Evolutionary conservation across 2,113 vertebrate species (phyloP), one percentile per base, ranked within the genome.

Genomic region (Porphyrio hochstetteri): DNA sequence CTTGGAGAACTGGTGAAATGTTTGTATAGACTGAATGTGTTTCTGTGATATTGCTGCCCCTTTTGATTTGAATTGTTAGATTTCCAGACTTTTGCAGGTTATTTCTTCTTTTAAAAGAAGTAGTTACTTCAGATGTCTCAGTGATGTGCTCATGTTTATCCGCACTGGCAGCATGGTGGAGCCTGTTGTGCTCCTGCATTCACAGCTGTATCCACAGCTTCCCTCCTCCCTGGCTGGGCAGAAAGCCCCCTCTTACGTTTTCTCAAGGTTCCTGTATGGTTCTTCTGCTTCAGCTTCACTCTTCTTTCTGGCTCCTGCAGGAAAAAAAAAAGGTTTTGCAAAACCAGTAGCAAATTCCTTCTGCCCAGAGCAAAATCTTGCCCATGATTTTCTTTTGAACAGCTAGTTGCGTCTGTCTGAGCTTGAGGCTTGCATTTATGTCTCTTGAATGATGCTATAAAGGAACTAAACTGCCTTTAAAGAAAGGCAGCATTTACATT

Each of bases 391-490:
- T 89, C 64, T 57, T 82, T 89, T 95, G 89, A 91, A 91, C 1
- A 11, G 21, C 65, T 61, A 21, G 53, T 76, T 89, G 65, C 79
- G 81, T 78, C 53, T 77, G 10, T 55, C 33, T 72, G 83, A 93
- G 95, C 86, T 95, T 11, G 57, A 68, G 84, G 89, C 86, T 93
- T 68, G 77, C 74, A 76, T 91, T 95, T 92, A 71, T 46, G 24
- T 79, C 70, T 87, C 81, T 85, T 94, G 83, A 95, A 92, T 61
- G 74, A 40, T 75, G 61, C 70, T 79, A 71, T 91, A 87, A 91
- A 95, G 84, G 71, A 91, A 53, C 74, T 93, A 95, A 95, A 91
- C 85, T 89, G 86, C 71, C 48, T 86, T 95, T 96, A 92, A 95
- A 95, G 91, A 89, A 91, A 52, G 65, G 78, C 89, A 93, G 48